Conservation (phyloP, 2,888 invertebrate species). For the Drosophila heteroneura region DNA sequence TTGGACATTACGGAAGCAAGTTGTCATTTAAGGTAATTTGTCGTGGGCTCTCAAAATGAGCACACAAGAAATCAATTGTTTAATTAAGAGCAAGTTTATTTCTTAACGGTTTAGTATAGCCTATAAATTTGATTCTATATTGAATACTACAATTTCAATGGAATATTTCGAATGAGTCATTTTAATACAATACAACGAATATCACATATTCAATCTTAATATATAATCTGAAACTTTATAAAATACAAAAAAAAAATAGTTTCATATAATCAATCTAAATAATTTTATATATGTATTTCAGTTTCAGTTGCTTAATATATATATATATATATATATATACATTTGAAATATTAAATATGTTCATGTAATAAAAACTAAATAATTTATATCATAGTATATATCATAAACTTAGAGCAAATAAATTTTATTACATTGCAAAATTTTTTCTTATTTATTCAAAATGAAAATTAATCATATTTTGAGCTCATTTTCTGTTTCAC, state of each 20-base stretch:
- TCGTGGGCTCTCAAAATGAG: constrained; percentile 18
- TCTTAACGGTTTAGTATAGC: constrained; percentile 32
- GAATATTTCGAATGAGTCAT: constrained; percentile 9
- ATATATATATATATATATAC: too few species aligned
- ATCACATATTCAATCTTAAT: neutral
- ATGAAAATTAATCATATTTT: neutral
- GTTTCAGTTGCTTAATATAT: too few species aligned
- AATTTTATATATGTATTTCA: too few species aligned
- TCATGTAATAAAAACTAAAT: neutral
- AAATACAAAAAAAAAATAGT: neutral
- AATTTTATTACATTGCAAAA: too few species aligned
- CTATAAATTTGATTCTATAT: constrained; percentile 20
- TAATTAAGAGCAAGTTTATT: constrained; percentile 25
- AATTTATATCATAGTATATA: neutral
- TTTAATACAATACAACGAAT: neutral
- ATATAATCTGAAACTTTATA: neutral
- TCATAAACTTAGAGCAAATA: neutral
- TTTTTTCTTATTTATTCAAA: neutral
- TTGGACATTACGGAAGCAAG: constrained; percentile 71
- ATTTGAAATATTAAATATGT: neutral
- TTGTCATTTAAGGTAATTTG: constrained; percentile 65
- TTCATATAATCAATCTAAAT: neutral
- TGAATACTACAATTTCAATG: neutral
- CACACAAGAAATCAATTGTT: constrained; percentile 24
- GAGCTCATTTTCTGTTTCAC: neutral